phyloP scores from a whole-genome alignment of 2,113 vertebrate species.

The Corythaixoides concolor region DNA sequence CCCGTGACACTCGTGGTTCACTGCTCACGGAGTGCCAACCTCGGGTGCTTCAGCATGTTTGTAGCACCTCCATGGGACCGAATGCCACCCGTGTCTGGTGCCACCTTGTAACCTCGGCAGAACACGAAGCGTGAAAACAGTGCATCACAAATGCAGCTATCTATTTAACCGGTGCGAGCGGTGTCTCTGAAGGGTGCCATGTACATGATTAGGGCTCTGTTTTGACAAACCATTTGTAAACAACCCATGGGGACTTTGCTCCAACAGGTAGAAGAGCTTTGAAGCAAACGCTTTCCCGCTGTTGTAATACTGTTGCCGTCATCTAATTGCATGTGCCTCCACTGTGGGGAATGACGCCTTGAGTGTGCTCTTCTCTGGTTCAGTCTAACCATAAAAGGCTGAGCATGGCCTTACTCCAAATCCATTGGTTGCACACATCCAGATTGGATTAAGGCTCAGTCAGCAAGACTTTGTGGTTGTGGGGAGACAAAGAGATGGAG shows the following conservation, averaged over 20 bases:
- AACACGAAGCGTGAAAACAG: rapidly evolving
- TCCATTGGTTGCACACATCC: background rate
- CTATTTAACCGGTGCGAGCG: rapidly evolving
- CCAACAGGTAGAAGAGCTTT: conserved; percentile 4
- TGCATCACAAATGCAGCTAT: rapidly evolving
- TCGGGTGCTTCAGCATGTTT: rapidly evolving
- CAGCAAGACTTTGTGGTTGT: background rate
- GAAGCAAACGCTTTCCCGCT: background rate
- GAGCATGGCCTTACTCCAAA: background rate
- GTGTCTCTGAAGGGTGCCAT: background rate
- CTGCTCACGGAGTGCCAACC: rapidly evolving
- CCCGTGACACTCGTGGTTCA: background rate
- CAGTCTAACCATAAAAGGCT: conserved; percentile 4
- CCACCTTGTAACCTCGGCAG: background rate
- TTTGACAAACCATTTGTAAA: background rate
- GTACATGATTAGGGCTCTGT: background rate
- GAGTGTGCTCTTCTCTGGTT: background rate
- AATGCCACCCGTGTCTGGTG: conserved; percentile 11
- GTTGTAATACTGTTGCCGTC: conserved; percentile 8
- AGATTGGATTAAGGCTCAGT: background rate
- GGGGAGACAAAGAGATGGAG: background rate
- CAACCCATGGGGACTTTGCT: background rate
- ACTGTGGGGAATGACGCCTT: background rate
- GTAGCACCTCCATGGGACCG: background rate
- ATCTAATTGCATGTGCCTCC: conserved; percentile 34